Evolutionary conservation across 2,888 invertebrate species (phyloP).

Genomic region (Loripinus fragilis): DNA sequence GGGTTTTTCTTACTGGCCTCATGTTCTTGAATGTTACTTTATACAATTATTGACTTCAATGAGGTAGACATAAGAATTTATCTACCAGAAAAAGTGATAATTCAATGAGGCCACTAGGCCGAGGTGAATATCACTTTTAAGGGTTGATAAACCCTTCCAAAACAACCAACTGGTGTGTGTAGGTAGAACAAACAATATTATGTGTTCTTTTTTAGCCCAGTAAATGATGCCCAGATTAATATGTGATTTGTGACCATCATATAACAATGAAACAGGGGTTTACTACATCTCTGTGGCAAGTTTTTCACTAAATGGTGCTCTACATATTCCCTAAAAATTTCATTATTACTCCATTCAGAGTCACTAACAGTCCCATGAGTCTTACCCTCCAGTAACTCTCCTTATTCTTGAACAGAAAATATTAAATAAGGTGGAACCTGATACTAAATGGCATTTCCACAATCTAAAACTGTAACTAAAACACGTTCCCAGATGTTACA

Average conservation of each 20-base stretch:
- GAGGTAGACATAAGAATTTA: too few relatives aligned
- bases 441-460: too few relatives aligned
- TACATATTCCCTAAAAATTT: neutral
- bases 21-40: too few relatives aligned
- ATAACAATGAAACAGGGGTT: neutral
- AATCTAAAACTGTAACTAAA: neutral
- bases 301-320: neutral
- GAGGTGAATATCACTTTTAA: too few relatives aligned
- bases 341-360: neutral
- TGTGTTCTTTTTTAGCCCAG: neutral
- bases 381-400: neutral
- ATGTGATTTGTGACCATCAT: conserved; percentile 2
- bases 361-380: neutral
- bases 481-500: neutral
- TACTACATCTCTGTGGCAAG: neutral
- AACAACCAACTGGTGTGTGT: neutral
- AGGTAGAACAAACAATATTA: neutral
- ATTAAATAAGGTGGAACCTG: neutral
- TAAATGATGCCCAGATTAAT: neutral
- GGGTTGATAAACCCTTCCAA: too few relatives aligned
- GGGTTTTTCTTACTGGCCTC: too few relatives aligned
- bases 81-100: too few relatives aligned
- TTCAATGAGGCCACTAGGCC: too few relatives aligned
- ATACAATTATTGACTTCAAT: too few relatives aligned
- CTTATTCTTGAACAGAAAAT: neutral